Evolutionary conservation across 2,888 invertebrate genomes (phyloP), one percentile per base, ranked within the genome.

Genomic region (Synergus umbraculus): DNA sequence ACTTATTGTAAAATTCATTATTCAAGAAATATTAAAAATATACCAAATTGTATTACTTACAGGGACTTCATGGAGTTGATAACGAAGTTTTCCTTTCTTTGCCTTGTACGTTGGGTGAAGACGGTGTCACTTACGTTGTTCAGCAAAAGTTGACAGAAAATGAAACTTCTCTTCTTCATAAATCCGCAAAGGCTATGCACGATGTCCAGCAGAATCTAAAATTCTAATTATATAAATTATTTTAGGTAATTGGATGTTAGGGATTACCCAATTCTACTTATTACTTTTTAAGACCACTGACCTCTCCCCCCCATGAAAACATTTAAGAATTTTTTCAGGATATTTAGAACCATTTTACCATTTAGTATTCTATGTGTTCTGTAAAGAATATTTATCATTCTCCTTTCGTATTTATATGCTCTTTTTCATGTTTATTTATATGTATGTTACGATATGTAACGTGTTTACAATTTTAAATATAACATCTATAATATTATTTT

Each of bases 61-160:
- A 97, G 97, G 97, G 96, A 65, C 93, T 95, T 87, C 97, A 97
- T 89, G 96, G 95, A 22, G 96, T 98, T 83, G 93, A 94, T 0
- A 94, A 96, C 44, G 97, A 98, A 83, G 96, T 97, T 9, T 98
- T 96, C 92, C 93, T 98, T 76, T 98, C 98, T 0, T 92, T 98
- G 79, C 98, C 98, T 5, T 96, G 96, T 88, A 95, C 96, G n/a
- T 90, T 98, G 79, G 96, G 96, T 46, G 93, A 94, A 85, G 93
- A 94, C 82, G 97, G 97, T 41, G 94, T 97, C 2, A 94, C 94
- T 0, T 94, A 95, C 87, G 93, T 97, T 82, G 95, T 97, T 77
- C 94, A 95, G 79, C 96, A 96, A 92, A 94, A 94, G 43, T 93
- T 97, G 82, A 96, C 95, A 0, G 93, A 93, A 29, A 29, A 29